These are phyloP conservation scores for Diabrotica virgifera DNA, from an alignment of 1,140 invertebrate genomes.

Conservation along the genomic window DNA sequence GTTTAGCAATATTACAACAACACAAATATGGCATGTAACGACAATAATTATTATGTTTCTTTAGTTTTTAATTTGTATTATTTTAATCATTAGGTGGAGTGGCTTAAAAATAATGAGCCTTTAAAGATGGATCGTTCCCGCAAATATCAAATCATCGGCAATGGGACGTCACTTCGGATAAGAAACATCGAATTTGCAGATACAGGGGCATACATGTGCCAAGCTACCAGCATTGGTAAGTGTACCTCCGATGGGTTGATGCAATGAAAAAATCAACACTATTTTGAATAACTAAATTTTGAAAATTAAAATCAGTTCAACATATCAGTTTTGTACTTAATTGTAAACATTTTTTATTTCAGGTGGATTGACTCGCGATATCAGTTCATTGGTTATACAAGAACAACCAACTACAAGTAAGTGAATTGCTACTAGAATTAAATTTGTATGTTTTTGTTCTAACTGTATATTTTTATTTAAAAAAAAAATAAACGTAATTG, in stretches of 20 bases:
- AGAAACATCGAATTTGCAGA: constrained; percentile 67
- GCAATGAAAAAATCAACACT: too few species aligned
- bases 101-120: constrained; percentile 72
- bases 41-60: background rate
- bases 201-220: constrained; percentile 77
- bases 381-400: constrained; percentile 69
- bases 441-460: too few species aligned
- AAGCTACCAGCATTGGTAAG: constrained; percentile 60
- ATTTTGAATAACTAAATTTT: too few species aligned
- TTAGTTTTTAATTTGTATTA: background rate
- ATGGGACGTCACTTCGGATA: constrained; percentile 67
- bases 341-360: constrained; percentile 18
- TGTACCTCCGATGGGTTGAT: background rate
- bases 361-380: constrained; percentile 68
- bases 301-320: too few species aligned
- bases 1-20: too few species aligned
- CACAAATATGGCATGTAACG: too few species aligned
- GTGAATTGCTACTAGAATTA: too few species aligned
- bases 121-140: constrained; percentile 53
- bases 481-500: too few species aligned
- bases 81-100: constrained; percentile 54
- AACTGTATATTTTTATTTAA: too few species aligned
- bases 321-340: too few species aligned
- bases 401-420: constrained; percentile 66
- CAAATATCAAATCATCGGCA: constrained; percentile 67